Base-by-base conservation (phyloP, 1,140 invertebrate species). In the Macrobrachium nipponense region DNA sequence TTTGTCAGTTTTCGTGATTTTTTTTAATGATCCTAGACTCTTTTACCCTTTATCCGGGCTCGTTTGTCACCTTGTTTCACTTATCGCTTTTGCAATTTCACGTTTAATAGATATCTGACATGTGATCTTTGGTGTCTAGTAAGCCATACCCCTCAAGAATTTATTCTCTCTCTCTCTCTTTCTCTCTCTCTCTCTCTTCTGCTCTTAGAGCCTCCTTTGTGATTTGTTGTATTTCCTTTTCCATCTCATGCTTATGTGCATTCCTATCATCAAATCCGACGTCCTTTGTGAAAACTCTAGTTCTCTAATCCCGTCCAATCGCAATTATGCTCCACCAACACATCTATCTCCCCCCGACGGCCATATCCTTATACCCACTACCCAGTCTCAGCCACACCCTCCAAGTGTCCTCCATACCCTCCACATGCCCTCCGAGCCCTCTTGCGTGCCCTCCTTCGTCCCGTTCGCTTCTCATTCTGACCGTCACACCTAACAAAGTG, bases 401-500 rank as follows among this genome's bases (percentile, higher is more conserved):
- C n/a, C 44, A 59, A n/a, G 51, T 20, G 17, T 68, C 79, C 64
- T 51, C 62, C 66, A 18, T 17, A 36, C 8, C 23, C 51, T 23
- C 20, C 14, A 51, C 20, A 11, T 59, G 44, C 20, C 51, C 43
- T 7, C n/a, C 64, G 17, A n/a, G 15, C 51, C 43, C n/a, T 59
- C 66, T 43, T 1, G 61, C 64, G 43, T 58, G 44, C 64, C 64
- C n/a, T 66, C 23, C 18, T 62, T 81, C 58, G 59, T 20, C 17
- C 51, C 75, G 20, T 27, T 58, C 43, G 43, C 59, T 58, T 70
- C 68, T 51, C 80, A 66, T 44, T 20, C 80, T 82, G 80, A 73
- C 68, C 60, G 80, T 82, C 80, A 82, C 80, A 82, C 80, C 70
- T 82, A 72, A 82, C 80, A 82, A 82, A 82, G 73, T 82, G 80